Evolutionary conservation across 2,888 invertebrate genomes (phyloP), one percentile per base, ranked within the genome.

Genomic region (Pterostichus niger): DNA sequence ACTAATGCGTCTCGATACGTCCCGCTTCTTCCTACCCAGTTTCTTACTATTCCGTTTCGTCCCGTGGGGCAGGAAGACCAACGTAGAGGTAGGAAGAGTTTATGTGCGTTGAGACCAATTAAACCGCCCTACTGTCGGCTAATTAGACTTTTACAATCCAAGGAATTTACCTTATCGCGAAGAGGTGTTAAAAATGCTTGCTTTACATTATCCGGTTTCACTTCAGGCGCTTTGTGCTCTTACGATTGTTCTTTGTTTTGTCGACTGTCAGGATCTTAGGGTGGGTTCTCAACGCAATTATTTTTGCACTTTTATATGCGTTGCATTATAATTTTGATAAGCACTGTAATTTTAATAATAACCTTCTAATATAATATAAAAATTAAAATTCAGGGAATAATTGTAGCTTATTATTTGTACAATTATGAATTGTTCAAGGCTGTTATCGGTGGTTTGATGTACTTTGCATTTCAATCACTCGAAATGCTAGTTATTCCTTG

Each of bases 121-220:
- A 86, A 85, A 84, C 86, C 85, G 85, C 40, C 83, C 82, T 80
- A 84, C 86, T 31, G 31, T 54, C 33, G 54, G 84, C 85, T 86
- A 86, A 86, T 86, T 86, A 86, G 86, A 86, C 86, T 86, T 86
- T 86, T 86, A 86, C 86, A 86, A 86, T 86, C 86, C 86, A 84
- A 84, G 84, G 85, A 86, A 86, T 86, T 86, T 86, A 86, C 76
- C 13, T 64, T 64, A 64, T 64, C 64, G 64, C 35, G 64, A 33
- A 6, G 64, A 64, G 64, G 64, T 64, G 64, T 64, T 64, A 64
- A 64, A 64, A 64, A 64, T 64, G 35, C 64, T 35, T 35, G 64
- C 64, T 64, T 64, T 64, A 49, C 49, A 49, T 49, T 49, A 49
- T 49, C 49, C 49, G 49, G 49, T 49, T 49, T 49, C 49, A 6